Base-by-base conservation (phyloP, 1,140 invertebrate species). In the Hyphantria cunea region DNA sequence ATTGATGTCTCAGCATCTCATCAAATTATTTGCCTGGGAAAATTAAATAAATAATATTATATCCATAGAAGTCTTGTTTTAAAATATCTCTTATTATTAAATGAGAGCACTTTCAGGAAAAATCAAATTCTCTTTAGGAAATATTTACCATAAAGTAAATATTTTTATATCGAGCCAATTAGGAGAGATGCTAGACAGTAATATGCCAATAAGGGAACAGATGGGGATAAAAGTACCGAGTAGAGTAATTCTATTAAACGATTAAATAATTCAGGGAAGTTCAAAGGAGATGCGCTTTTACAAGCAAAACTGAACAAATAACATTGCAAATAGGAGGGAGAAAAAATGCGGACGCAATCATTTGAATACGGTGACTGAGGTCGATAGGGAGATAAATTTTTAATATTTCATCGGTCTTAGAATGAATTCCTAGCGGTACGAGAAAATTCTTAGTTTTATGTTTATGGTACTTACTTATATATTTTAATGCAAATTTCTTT, bases 251-350 rank as follows among this genome's bases (percentile, higher is more conserved):
- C 78, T 86, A 84, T 89, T 87, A 87, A 84, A 88, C 80, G 85
- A 86, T 88, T 89, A 86, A 88, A 88, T 89, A 88, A 88, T 89
- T 86, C 84, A 83, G 72, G 72, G 72, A 75, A 84, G 74, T 86
- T 88, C 84, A 89, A 89, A 88, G 82, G 80, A 84, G 83, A 88
- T 86, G 82, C 82, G 83, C 81, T 86, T 89, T 82, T 75, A 84
- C 74, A 76, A 81, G 84, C 76, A 85, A 86, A 88, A 86, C 75
- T 85, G 83, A 82, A 76, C 78, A 88, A 86, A 89, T 83, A 84
- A 71, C 78, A 67, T 71, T 58, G 72, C 68, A 71, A 79, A 82
- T 69, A 66, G 48, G 53, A 69, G 76, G 80, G 74, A 65, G 74
- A 73, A 81, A 78, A 78, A 76, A 76, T 68, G 72, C 62, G 68